phyloP scores from a whole-genome alignment of 53 echinoderm and acorn worm genomes.

The Actinopyga echinites region DNA sequence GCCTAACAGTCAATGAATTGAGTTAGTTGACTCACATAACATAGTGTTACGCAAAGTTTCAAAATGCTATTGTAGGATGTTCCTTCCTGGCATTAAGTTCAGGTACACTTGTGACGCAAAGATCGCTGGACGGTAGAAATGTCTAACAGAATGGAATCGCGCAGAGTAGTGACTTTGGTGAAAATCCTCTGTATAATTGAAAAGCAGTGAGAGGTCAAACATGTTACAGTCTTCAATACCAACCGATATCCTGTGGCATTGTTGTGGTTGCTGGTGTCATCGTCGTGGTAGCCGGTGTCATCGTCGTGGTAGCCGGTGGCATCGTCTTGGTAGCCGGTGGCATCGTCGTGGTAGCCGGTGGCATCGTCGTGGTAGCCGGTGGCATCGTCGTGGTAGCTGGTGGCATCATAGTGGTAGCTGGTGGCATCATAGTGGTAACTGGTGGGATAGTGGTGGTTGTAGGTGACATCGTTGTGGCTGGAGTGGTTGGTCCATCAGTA shows the following conservation, averaged over 20 bases:
- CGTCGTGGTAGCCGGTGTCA: neutral
- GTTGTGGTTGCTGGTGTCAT: neutral
- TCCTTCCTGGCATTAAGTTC: too few relatives aligned
- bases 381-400: neutral
- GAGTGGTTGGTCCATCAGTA: neutral
- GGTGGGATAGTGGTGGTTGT: neutral
- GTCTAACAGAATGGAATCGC: too few relatives aligned
- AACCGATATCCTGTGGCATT: neutral
- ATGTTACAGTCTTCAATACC: too few relatives aligned
- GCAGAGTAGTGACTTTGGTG: too few relatives aligned
- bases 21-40: too few relatives aligned
- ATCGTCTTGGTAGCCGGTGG: neutral
- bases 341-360: neutral
- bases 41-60: too few relatives aligned
- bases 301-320: neutral
- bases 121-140: too few relatives aligned
- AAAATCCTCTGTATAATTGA: too few relatives aligned
- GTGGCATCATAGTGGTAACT: neutral
- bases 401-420: neutral
- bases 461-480: neutral
- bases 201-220: too few relatives aligned
- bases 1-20: too few relatives aligned
- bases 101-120: too few relatives aligned
- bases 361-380: neutral
- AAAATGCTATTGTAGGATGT: too few relatives aligned